Evolutionary conservation across 2,888 invertebrate species (phyloP), one percentile per base, ranked within the genome.

Genomic region (Pachydiplax longipennis): DNA sequence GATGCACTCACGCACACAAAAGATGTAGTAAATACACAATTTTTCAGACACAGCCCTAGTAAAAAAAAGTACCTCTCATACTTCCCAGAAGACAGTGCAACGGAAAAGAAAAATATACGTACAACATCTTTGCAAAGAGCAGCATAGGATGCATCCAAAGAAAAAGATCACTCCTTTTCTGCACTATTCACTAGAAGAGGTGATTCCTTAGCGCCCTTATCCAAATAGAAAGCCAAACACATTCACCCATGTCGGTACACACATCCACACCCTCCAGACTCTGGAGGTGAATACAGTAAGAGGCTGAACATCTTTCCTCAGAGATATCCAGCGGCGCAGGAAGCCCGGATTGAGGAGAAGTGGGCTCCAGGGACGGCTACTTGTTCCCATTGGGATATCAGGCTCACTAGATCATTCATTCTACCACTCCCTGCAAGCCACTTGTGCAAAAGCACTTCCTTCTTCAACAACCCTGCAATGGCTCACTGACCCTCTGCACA

Each of bases 81-180:
- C 83, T 35, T 87, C 87, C 87, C 87, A 87, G 37, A 87, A 87
- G 65, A 87, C 37, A 61, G 87, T 65, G 87, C 87, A 87, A 87
- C 87, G 40, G 65, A 87, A 87, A 37, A 87, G 37, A 37, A 87
- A 87, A 65, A 53, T 37, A 87, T 37, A n/a, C 22, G 65, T 61
- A 87, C 87, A 61, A 87, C 37, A 87, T 87, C 65, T 87, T 61
- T 87, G 58, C 65, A 65, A 37, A 65, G 61, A 87, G 58, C 87
- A 65, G 87, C 87, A 65, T 61, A 61, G 37, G 87, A 87, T 65
- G 87, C 61, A 87, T 87, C 65, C 37, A 87, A 65, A 65, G 37
- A 37, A 37, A 37, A 53, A 53, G 53, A 53, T 53, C 53, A 65
- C 87, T 22, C 87, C 4, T 37, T 87, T 61, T 61, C 61, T 37